Evolutionary conservation across 2,113 vertebrate species (phyloP), one percentile per base, ranked within the genome.

Genomic region (Sula dactylatra): DNA sequence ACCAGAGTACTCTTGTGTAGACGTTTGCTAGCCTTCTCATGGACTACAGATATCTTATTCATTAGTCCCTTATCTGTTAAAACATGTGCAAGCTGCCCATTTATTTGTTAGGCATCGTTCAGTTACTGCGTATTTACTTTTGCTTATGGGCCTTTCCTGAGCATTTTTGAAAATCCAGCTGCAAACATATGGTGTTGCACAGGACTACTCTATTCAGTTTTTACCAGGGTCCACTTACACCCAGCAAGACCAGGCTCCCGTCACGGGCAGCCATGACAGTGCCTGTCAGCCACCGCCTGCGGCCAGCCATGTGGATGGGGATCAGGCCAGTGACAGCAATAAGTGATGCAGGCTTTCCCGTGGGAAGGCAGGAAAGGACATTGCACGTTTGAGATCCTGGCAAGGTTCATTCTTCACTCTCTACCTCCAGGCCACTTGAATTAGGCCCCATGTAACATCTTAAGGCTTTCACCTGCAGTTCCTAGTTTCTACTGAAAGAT

Each of bases 371-470:
- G 80, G 55, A 82, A 45, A 45, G 49, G 21, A 27, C 25, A 5
- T 24, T 12, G 21, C 0, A 0, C 2, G 8, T 27, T 8, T 82
- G 40, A 55, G 40, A 74, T 21, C 76, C 38, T 38, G 55, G 45
- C 3, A 11, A 78, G 55, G 20, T 62, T 65, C 34, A 4, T 74
- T 80, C 61, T 54, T 49, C 76, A 18, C 65, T 71, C 2, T 38
- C n/a, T 74, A 24, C 32, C 36, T 82, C 52, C 47, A 80, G 52
- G 31, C 4, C 50, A 32, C 40, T 34, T 47, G 40, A 74, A 66
- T 40, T 54, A 34, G 25, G 8, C 25, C 7, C 8, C 0, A 1
- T 32, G 22, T 8, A 76, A 9, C 17, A 10, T 40, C 52, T 54
- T 47, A 25, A 74, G 19, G 52, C 10, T 76, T 80, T 71, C 3